A percentile compares a stretch with the other conserved stretches of the same genome.
Conservation (phyloP, 2,888 invertebrate genomes). For the Plagodis dolabraria region DNA sequence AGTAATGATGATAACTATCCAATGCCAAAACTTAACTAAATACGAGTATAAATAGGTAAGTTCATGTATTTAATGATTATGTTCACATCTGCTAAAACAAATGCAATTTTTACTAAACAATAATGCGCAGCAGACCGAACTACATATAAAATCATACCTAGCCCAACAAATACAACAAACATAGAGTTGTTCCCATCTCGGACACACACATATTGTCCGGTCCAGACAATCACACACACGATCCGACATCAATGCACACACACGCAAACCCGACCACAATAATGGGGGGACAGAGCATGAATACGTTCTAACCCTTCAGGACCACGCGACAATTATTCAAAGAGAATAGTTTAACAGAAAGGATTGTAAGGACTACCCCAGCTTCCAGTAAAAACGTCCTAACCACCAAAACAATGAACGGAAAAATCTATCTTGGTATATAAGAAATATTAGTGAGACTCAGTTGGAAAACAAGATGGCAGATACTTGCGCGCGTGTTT, state of each 20-base stretch:
- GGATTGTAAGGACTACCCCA: slow-evolving; percentile 72
- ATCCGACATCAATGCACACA: slow-evolving; percentile 18
- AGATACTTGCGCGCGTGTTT: slow-evolving; percentile 30
- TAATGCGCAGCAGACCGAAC: too few relatives aligned
- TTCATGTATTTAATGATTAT: too few relatives aligned
- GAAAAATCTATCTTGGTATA: slow-evolving; percentile 35
- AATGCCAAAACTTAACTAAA: too few relatives aligned
- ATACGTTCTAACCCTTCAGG: slow-evolving; percentile 82
- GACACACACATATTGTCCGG: slow-evolving; percentile 51
- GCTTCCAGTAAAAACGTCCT: slow-evolving; percentile 36
- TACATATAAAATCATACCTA: neutral
- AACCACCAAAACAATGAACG: slow-evolving; percentile 20
- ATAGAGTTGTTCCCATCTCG: neutral
- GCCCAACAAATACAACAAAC: slow-evolving; percentile 1
- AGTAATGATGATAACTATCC: too few relatives aligned
- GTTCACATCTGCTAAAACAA: too few relatives aligned
- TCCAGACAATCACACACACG: slow-evolving; percentile 43
- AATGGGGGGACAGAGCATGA: slow-evolving; percentile 72
- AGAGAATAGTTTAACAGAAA: slow-evolving; percentile 85
- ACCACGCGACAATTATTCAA: slow-evolving; percentile 85
- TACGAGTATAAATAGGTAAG: too few relatives aligned
- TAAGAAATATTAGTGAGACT: slow-evolving; percentile 33
- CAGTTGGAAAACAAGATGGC: neutral
- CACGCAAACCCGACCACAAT: slow-evolving; percentile 67
- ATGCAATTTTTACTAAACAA: too few relatives aligned